Percentiles rank a stretch among this genome's conserved stretches.
phyloP scores from a whole-genome alignment of 2,797 vertebrate species.

The Pangasius larnaudii region DNA sequence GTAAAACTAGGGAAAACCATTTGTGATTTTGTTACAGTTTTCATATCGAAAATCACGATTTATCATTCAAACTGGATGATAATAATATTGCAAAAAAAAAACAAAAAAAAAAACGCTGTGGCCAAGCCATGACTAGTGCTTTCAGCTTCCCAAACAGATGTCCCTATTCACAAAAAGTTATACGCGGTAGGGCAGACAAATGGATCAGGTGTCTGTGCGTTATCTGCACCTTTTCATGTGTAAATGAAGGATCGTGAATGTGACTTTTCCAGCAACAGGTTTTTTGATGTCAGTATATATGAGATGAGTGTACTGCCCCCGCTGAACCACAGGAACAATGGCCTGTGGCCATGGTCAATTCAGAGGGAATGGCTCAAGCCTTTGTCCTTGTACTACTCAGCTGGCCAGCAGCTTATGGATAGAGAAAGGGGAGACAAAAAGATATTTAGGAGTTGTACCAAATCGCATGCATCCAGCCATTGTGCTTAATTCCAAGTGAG shows the following conservation, averaged over 20 bases:
- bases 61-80: neutral
- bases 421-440: slow-evolving; percentile 39
- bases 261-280: slow-evolving; percentile 56
- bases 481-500: slow-evolving; percentile 58
- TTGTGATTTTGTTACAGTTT: neutral
- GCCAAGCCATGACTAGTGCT: slow-evolving; percentile 1
- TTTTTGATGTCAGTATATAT: slow-evolving; percentile 57
- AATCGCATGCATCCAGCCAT: slow-evolving; percentile 56
- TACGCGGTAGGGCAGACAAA: slow-evolving; percentile 41
- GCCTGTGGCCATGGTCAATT: slow-evolving; percentile 51
- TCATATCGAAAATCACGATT: neutral
- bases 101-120: neutral
- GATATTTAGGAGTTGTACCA: slow-evolving; percentile 51
- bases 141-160: slow-evolving; percentile 47
- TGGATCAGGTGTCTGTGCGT: slow-evolving; percentile 55
- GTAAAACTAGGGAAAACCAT: slow-evolving; percentile 12
- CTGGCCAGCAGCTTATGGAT: slow-evolving; percentile 52
- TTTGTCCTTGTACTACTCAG: slow-evolving; percentile 54
- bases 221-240: slow-evolving; percentile 60
- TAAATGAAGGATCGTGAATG: slow-evolving; percentile 58
- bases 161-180: slow-evolving; percentile 46
- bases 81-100: neutral
- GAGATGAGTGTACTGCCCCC: slow-evolving; percentile 50
- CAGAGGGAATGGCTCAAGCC: slow-evolving; percentile 46
- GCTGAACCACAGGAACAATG: slow-evolving; percentile 43